Evolutionary conservation across 2,797 vertebrate species (phyloP), one percentile per base, ranked within the genome.

Genomic region (Coendou prehensilis): DNA sequence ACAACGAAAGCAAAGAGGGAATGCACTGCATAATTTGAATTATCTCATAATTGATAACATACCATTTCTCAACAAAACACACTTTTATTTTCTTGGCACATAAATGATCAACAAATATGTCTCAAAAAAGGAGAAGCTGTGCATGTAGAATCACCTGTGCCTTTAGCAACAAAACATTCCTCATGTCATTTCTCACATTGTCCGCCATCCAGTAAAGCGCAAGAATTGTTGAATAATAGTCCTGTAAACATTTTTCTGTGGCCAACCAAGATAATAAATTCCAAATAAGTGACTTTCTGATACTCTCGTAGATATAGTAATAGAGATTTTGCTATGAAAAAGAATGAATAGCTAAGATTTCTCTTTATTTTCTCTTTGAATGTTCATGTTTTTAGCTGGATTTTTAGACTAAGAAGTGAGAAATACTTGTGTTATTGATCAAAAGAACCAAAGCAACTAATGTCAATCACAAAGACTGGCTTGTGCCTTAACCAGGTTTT

Each of bases 391-490:
- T 83, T 75, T 83, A 59, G 67, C 28, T 82, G 85, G 13, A 73
- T 47, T 80, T 95, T 91, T 91, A 33, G 30, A 56, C 78, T 67
- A 87, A 87, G 41, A 50, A 79, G 47, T 64, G 82, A 80, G 33
- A 14, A 41, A 47, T 28, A 15, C 26, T 71, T 64, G 9, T 59
- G 57, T 76, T 71, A 45, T 30, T 87, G 57, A 71, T 94, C 30
- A 75, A 90, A 95, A 89, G 22, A 78, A 87, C 5, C 47, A 82
- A 87, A 87, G 56, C 15, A 92, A 71, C 22, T 57, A 54, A 91
- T 54, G 26, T 78, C 37, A 81, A 69, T 76, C 89, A 71, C n/a
- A 59, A 69, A 71, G 28, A 41, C 1, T 7, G 50, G 28, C 18
- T 85, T 73, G 9, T 81, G 52, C 85, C 73, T 28, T 54, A 59